These are phyloP conservation scores for Platycheirus albimanus DNA, from an alignment of 2,888 invertebrate genomes.

Conservation along the genomic window DNA sequence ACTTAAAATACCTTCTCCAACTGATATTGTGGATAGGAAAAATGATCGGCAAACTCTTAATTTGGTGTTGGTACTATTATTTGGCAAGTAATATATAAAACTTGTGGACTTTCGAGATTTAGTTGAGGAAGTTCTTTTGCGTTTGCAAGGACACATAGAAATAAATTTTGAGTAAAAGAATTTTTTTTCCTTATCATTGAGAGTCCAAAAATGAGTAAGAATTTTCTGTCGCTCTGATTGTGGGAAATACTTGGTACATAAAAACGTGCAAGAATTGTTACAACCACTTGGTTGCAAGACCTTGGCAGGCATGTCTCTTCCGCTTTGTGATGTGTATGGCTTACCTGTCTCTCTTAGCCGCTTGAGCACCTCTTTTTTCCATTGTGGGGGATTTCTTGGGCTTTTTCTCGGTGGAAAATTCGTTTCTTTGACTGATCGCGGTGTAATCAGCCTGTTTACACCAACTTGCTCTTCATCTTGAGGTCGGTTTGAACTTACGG, in stretches of 20 bases:
- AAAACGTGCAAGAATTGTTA: background rate
- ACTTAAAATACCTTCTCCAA: no score
- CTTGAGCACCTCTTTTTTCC: background rate
- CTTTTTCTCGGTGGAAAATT: background rate
- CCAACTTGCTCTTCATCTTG: conserved; percentile 2
- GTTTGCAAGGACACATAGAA: background rate
- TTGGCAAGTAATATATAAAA: background rate
- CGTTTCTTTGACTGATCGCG: background rate
- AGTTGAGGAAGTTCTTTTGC: background rate
- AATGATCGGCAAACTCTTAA: background rate
- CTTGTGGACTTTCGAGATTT: background rate
- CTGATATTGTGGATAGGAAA: background rate
- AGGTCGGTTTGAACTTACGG: background rate
- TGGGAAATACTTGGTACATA: background rate
- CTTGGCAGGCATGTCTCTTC: conserved; percentile 2
- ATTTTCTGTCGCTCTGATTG: background rate
- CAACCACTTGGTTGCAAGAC: background rate
- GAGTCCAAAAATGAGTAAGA: background rate
- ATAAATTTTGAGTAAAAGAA: background rate
- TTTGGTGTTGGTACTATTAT: background rate
- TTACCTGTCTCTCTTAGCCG: background rate
- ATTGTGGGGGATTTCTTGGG: background rate
- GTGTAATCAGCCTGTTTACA: background rate
- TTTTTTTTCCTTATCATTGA: background rate
- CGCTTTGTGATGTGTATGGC: background rate